These are phyloP conservation scores for Drosophila acutilabella DNA, from an alignment of 2,888 invertebrate genomes.

Conservation along the genomic window DNA sequence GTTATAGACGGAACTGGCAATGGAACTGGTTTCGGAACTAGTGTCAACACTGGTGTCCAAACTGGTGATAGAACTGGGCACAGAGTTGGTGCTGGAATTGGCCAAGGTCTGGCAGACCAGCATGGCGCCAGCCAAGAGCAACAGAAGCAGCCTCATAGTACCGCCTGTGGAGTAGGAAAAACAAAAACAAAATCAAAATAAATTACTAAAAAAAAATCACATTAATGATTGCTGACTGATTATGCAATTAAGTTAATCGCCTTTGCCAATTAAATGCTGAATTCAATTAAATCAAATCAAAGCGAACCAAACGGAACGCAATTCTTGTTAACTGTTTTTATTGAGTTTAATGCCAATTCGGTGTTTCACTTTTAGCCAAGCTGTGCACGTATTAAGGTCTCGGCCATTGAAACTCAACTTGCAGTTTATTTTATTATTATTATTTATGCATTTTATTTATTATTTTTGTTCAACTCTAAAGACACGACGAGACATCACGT, in stretches of 20 bases:
- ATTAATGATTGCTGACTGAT: slow-evolving; percentile 16
- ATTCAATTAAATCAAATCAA: slow-evolving; percentile 40
- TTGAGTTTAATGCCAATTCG: slow-evolving; percentile 52
- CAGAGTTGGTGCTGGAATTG: slow-evolving; percentile 27
- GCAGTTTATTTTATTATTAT: slow-evolving; percentile 11
- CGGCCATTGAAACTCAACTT: slow-evolving; percentile 71
- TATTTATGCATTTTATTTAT: slow-evolving; percentile 28
- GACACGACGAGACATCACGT: slow-evolving; percentile 29
- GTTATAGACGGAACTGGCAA: slow-evolving; percentile 59
- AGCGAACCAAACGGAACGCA: slow-evolving; percentile 49
- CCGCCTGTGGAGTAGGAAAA: slow-evolving; percentile 19
- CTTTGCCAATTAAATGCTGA: slow-evolving; percentile 19
- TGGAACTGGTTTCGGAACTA: slow-evolving; percentile 6
- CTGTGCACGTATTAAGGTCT: slow-evolving; percentile 80
- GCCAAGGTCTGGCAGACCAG: slow-evolving; percentile 38
- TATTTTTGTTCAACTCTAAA: slow-evolving; percentile 5
- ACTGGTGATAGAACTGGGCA: no score
- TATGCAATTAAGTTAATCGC: slow-evolving; percentile 53
- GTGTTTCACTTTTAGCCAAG: slow-evolving; percentile 33
- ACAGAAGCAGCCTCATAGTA: slow-evolving; percentile 58
- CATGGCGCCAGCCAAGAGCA: slow-evolving; percentile 52
- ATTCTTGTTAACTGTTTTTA: slow-evolving; percentile 12
- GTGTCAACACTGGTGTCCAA: no score
- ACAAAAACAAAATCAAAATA: slow-evolving; percentile 6
- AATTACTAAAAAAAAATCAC: slow-evolving; percentile 5